A percentile compares a stretch with the other conserved stretches of the same genome.
Evolutionary conservation across 2,113 vertebrate species (phyloP).

Genomic region (Myxocyprinus asiaticus): DNA sequence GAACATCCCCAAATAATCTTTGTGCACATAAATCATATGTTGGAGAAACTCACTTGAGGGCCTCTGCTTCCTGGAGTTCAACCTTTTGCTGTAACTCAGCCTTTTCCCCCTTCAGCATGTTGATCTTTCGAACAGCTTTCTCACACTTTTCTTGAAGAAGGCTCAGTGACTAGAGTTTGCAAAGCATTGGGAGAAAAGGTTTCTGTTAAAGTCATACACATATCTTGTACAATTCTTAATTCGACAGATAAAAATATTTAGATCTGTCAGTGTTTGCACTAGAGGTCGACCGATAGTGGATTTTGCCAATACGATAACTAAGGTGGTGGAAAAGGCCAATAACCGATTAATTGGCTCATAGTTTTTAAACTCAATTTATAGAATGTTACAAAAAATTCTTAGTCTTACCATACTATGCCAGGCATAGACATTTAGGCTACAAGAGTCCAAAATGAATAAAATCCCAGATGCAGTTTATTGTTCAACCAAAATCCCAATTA

Average conservation of each 20-base stretch:
- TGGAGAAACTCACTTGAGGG: constrained; percentile 58
- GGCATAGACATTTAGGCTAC: too few species aligned
- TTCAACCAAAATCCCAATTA: too few species aligned
- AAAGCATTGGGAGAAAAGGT: background rate
- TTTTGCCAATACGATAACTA: too few species aligned
- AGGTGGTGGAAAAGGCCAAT: too few species aligned
- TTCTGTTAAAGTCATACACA: background rate
- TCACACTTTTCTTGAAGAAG: constrained; percentile 59
- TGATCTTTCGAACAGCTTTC: constrained; percentile 64
- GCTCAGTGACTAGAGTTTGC: constrained; percentile 39
- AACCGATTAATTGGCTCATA: too few species aligned
- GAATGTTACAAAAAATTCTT: too few species aligned
- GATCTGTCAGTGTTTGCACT: too few species aligned
- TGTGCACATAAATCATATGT: background rate
- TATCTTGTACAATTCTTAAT: background rate
- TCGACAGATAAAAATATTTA: background rate
- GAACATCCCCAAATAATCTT: accelerated
- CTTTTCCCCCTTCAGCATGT: constrained; percentile 60
- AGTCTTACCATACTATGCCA: too few species aligned
- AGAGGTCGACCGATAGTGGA: too few species aligned
- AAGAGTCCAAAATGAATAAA: too few species aligned
- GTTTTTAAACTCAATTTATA: too few species aligned
- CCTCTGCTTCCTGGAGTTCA: constrained; percentile 57
- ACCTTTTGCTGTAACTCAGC: constrained; percentile 44
- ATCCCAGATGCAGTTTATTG: too few species aligned